phyloP scores from a whole-genome alignment of 2,113 vertebrate species.

The Manacus vitellinus region DNA sequence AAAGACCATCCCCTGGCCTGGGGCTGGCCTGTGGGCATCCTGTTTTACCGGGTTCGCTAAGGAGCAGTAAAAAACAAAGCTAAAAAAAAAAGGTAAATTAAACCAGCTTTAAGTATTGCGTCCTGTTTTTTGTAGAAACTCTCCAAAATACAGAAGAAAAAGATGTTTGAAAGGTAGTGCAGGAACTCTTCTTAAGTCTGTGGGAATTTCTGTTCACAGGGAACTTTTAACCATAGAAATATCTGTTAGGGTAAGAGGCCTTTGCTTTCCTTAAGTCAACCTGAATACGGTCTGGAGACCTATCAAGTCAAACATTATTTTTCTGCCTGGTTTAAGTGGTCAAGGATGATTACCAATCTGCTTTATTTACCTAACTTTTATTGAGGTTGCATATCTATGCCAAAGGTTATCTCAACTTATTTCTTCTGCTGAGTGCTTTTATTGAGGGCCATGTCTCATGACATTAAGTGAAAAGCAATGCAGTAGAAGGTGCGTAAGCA shows the following conservation, averaged over 20 bases:
- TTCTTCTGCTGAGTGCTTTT: conserved; percentile 22
- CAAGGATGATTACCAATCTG: background rate
- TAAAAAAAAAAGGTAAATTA: background rate
- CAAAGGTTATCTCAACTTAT: conserved; percentile 40
- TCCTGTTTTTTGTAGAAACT: background rate
- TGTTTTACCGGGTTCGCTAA: background rate
- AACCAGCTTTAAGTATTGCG: background rate
- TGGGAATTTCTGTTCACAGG: background rate
- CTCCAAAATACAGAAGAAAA: background rate
- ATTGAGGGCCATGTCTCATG: background rate
- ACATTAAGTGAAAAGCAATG: conserved; percentile 23
- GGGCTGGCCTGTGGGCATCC: background rate
- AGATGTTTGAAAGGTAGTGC: background rate
- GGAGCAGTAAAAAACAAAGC: background rate
- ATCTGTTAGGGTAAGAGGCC: background rate
- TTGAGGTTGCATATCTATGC: background rate
- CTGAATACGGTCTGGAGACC: background rate
- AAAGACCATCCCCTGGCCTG: background rate
- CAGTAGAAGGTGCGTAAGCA: background rate
- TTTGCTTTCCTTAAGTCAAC: background rate
- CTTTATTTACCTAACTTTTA: conserved; percentile 43
- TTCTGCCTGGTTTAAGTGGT: conserved; percentile 17
- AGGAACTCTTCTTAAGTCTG: background rate
- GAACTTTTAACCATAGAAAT: background rate
- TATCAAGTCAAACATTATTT: background rate